Conservation (phyloP, 37 sponge, comb jelly and placozoan species). For the Geodia barretti region DNA sequence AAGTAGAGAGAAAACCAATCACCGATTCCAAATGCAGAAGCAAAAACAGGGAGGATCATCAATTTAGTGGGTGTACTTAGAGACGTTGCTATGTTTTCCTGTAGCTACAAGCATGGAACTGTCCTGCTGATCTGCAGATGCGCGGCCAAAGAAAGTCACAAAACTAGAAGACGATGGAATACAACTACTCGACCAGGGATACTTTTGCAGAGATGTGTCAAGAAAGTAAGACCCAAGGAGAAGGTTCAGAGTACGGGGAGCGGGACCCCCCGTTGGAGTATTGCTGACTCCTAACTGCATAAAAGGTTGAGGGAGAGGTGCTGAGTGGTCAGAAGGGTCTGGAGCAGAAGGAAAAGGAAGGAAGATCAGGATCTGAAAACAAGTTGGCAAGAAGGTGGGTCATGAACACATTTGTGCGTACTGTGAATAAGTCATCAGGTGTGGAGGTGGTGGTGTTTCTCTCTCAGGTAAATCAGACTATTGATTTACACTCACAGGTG, state of each 20-base stretch:
- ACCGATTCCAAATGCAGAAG: too few relatives aligned
- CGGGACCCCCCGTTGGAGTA: too few relatives aligned
- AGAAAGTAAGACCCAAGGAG: slow-evolving; percentile 97
- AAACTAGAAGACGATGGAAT: slow-evolving; percentile 73
- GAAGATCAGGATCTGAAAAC: slow-evolving; percentile 81
- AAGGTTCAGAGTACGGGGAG: too few relatives aligned
- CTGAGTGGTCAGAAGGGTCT: slow-evolving; percentile 76
- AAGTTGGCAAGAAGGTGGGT: slow-evolving; percentile 92
- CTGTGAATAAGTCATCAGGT: too few relatives aligned
- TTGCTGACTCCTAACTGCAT: background rate
- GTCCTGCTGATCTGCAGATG: slow-evolving; percentile 39
- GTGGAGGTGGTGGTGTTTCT: background rate
- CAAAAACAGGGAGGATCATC: too few relatives aligned
- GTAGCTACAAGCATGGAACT: slow-evolving; percentile 63
- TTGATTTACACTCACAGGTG: slow-evolving; percentile 56
- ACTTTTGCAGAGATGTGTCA: slow-evolving; percentile 99
- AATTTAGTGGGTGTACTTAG: too few relatives aligned
- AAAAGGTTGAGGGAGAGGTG: slow-evolving; percentile 74
- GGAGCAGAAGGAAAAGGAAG: slow-evolving; percentile 85
- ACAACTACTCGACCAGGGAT: slow-evolving; percentile 81
- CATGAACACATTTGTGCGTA: too few relatives aligned
- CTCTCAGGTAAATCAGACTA: background rate
- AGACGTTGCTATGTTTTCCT: background rate
- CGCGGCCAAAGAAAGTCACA: slow-evolving; percentile 35
- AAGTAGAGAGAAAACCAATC: too few relatives aligned